phyloP scores from a whole-genome alignment of 2,797 vertebrate species.

The Mycteria americana region DNA sequence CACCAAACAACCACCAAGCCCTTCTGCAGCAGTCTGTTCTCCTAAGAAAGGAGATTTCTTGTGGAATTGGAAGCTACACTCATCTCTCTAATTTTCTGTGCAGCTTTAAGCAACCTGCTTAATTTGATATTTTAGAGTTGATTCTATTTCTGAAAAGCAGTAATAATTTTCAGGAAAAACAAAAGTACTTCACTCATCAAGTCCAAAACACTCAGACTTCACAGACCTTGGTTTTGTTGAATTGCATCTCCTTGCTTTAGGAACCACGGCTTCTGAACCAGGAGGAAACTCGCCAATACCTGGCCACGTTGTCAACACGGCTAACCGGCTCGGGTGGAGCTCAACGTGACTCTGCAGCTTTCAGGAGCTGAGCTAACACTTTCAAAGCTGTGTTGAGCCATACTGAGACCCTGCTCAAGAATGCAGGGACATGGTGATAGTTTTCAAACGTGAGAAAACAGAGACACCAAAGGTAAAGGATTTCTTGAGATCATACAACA shows the following conservation, averaged over 20 bases:
- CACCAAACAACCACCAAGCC: neutral
- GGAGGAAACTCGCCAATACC: neutral
- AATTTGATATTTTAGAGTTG: neutral
- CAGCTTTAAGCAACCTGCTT: neutral
- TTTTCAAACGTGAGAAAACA: neutral
- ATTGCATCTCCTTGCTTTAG: neutral
- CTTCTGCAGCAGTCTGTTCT: neutral
- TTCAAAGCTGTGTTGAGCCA: neutral
- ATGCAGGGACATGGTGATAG: neutral
- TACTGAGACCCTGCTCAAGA: neutral
- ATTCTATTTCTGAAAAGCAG: neutral
- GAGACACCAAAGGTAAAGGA: neutral
- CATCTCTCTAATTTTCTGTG: neutral
- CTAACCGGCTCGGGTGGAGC: neutral
- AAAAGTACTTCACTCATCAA: neutral
- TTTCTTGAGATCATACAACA: neutral
- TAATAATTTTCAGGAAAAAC: neutral
- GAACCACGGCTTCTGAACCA: neutral
- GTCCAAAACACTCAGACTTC: neutral
- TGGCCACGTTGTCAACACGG: accelerated
- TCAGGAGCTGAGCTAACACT: neutral
- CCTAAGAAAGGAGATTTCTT: neutral
- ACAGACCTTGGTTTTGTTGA: neutral
- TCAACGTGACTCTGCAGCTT: neutral
- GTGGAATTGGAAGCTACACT: neutral